Evolutionary conservation across 2,113 vertebrate species (phyloP).

Genomic region (Bucco capensis): DNA sequence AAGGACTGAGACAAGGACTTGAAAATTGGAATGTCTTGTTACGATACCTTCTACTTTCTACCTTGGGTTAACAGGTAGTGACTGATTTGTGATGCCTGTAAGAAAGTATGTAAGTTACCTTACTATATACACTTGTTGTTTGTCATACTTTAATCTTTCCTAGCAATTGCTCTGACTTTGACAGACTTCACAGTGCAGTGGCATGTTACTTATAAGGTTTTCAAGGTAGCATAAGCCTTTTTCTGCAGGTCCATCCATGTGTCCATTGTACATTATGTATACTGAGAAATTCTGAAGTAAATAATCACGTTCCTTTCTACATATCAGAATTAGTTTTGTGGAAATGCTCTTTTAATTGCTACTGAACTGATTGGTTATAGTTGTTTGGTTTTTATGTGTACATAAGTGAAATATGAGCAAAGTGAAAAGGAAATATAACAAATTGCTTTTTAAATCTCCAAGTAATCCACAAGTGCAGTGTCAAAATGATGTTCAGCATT

Average conservation of each 20-base stretch:
- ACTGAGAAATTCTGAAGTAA: neutral
- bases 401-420: neutral
- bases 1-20: neutral
- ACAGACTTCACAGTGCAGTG: neutral
- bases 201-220: neutral
- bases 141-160: neutral
- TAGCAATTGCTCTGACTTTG: neutral
- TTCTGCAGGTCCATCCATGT: neutral
- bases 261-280: no score
- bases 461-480: neutral
- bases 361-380: neutral
- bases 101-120: neutral
- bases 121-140: neutral
- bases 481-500: neutral
- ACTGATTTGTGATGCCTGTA: neutral
- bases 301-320: neutral
- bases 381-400: neutral
- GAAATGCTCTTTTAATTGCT: neutral
- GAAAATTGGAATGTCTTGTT: neutral
- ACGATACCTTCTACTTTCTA: neutral
- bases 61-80: neutral
- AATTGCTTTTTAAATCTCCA: neutral
- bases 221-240: neutral
- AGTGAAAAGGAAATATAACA: neutral
- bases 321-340: neutral